Conservation (phyloP, 2,113 vertebrate species). For the Cinclus cinclus region DNA sequence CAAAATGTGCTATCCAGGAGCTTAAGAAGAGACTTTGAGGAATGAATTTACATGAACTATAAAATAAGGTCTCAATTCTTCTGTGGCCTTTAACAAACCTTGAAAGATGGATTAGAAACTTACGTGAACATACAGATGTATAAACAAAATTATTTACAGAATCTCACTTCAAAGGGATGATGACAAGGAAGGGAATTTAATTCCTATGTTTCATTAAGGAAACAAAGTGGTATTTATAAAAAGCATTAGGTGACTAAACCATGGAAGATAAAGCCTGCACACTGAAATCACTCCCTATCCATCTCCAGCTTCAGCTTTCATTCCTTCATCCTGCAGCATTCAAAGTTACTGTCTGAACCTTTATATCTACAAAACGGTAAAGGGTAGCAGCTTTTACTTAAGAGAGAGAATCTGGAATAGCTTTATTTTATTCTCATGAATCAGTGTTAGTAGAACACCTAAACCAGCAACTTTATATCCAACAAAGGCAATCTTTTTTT, state of each 20-base stretch:
- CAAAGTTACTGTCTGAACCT: background rate
- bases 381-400: background rate
- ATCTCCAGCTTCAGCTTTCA: background rate
- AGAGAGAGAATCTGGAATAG: background rate
- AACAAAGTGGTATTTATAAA: background rate
- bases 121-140: rapidly evolving
- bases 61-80: background rate
- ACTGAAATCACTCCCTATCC: background rate
- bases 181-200: background rate
- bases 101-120: background rate
- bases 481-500: background rate
- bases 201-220: background rate
- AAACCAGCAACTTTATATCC: background rate
- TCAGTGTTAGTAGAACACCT: background rate
- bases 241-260: background rate
- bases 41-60: background rate
- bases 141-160: background rate
- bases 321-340: background rate
- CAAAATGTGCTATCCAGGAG: background rate
- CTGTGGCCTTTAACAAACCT: background rate
- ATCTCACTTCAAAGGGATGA: background rate
- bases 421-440: background rate
- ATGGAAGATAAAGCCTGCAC: background rate
- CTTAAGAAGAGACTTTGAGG: background rate
- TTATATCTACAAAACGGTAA: background rate